Conservation (phyloP, 2,888 invertebrate species). For the Hemicrepidius hirtus region DNA sequence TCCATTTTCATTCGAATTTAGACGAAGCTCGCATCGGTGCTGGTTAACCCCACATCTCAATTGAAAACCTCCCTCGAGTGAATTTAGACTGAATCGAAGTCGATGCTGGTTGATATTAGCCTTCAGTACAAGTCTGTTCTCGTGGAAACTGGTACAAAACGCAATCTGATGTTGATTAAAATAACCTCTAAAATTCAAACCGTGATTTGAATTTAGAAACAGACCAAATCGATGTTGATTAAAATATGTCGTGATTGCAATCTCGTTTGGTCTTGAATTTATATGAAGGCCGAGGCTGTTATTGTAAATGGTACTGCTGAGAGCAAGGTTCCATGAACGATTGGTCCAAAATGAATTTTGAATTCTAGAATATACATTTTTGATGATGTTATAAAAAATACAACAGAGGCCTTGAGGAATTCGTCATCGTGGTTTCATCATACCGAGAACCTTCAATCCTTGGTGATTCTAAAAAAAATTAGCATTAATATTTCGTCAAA, state of each 20-base stretch:
- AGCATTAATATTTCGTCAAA: not conserved
- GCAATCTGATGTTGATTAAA: not conserved
- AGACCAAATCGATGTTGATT: not conserved
- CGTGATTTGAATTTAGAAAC: not conserved
- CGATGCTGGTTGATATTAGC: not conserved
- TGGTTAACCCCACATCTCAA: not conserved
- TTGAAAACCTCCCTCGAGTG: not conserved
- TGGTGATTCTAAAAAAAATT: not conserved
- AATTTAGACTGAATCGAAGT: not conserved
- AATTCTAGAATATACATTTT: not conserved
- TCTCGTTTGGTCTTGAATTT: not conserved
- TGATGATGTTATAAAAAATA: not conserved
- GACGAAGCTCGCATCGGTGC: not conserved
- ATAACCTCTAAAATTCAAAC: not conserved
- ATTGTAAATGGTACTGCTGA: not conserved
- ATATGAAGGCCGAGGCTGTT: not conserved
- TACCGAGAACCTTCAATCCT: not conserved
- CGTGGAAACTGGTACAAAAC: not conserved
- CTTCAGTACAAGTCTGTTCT: not conserved
- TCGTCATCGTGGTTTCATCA: not conserved
- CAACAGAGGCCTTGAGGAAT: not conserved
- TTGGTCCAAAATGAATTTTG: not conserved
- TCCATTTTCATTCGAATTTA: not conserved
- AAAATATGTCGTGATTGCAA: not conserved
- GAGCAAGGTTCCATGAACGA: not conserved